These are phyloP conservation scores for Atherinomorus stipes DNA, from an alignment of 2,113 vertebrate genomes.

Conservation along the genomic window DNA sequence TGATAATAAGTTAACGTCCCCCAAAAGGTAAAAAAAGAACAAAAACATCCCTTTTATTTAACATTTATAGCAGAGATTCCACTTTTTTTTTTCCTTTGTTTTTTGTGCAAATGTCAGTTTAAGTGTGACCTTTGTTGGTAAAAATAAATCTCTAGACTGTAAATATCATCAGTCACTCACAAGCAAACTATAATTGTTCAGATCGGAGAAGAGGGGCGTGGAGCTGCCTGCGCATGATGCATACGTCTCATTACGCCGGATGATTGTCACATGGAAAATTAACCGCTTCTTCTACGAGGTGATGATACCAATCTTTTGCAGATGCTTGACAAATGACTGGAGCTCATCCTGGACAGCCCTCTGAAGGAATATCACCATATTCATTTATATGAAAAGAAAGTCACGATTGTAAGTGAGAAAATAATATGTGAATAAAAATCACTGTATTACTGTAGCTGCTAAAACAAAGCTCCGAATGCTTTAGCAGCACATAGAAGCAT, in stretches of 20 bases:
- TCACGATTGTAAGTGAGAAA: neutral
- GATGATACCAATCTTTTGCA: conserved; percentile 19
- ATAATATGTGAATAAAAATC: too few relatives aligned
- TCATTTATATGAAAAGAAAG: neutral
- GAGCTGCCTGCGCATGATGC: conserved; percentile 30
- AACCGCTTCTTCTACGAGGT: conserved; percentile 2
- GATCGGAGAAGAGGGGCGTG: conserved; percentile 23
- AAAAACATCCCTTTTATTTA: conserved; percentile 8
- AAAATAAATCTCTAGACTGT: conserved; percentile 44
- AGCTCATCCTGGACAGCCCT: neutral
- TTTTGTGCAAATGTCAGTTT: conserved; percentile 37
- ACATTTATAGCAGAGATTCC: neutral
- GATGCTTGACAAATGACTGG: neutral
- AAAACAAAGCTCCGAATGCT: conserved; percentile 1
- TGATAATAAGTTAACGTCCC: neutral
- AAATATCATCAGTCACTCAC: conserved; percentile 63
- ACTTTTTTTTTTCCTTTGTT: neutral
- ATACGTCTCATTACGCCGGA: conserved; percentile 29
- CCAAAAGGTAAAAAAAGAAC: neutral
- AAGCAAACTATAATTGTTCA: conserved; percentile 32
- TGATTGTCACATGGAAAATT: conserved; percentile 32
- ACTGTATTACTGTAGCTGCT: too few relatives aligned
- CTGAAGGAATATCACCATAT: neutral
- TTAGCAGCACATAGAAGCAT: conserved; percentile 19
- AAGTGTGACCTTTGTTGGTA: conserved; percentile 16